These are phyloP conservation scores for Ypsolopha sequella DNA, from an alignment of 2,888 invertebrate genomes.

Conservation along the genomic window DNA sequence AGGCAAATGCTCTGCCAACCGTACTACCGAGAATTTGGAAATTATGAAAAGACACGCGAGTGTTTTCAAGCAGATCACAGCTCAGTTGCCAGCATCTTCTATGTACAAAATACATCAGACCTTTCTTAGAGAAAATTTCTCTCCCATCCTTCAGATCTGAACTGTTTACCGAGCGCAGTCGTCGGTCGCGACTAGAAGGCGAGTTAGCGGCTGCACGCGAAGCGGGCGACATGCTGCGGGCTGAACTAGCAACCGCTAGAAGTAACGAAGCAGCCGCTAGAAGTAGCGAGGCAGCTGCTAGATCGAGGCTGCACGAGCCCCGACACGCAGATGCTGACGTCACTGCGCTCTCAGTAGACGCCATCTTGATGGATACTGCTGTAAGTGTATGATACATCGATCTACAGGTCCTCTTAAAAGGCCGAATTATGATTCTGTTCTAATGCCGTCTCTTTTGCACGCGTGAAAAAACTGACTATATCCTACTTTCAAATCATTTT, in stretches of 20 bases:
- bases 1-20: too few relatives aligned
- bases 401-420: too few relatives aligned
- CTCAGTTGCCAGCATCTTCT: too few relatives aligned
- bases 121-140: not conserved
- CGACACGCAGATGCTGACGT: slow-evolving; percentile 9
- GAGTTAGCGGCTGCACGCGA: slow-evolving; percentile 27
- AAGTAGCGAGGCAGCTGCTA: slow-evolving; percentile 14
- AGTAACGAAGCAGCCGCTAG: slow-evolving; percentile 14
- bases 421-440: too few relatives aligned
- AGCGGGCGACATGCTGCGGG: slow-evolving; percentile 6
- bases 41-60: too few relatives aligned
- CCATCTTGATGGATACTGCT: slow-evolving; percentile 17
- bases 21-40: too few relatives aligned
- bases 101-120: too few relatives aligned
- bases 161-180: slow-evolving; percentile 47
- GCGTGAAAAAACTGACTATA: too few relatives aligned
- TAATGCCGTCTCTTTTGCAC: too few relatives aligned
- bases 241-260: slow-evolving; percentile 5
- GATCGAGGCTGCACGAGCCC: slow-evolving; percentile 20
- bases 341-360: slow-evolving; percentile 17
- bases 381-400: slow-evolving; percentile 14
- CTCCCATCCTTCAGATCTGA: slow-evolving; percentile 30
- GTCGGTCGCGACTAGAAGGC: slow-evolving; percentile 43
- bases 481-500: too few relatives aligned
- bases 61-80: too few relatives aligned